Conservation (phyloP, 2,888 invertebrate genomes). For the Scrobipalpa costella region DNA sequence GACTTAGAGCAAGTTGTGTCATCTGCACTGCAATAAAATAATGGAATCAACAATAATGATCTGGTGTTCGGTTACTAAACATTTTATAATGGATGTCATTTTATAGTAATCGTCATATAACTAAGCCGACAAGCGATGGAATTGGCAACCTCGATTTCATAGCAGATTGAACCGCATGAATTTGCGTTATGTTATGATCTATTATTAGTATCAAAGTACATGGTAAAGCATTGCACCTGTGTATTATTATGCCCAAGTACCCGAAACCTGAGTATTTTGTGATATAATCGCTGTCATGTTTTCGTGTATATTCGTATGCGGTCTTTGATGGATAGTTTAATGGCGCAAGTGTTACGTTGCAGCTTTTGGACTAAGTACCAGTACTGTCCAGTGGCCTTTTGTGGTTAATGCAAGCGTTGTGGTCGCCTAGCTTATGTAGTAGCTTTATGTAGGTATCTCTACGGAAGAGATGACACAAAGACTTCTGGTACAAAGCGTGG, state of each 20-base stretch:
- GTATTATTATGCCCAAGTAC: neutral
- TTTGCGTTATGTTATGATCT: neutral
- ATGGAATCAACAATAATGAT: neutral
- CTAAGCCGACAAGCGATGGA: constrained; percentile 1
- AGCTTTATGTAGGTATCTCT: neutral
- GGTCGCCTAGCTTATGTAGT: too few species aligned
- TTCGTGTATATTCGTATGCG: neutral
- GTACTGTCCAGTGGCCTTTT: constrained; percentile 10
- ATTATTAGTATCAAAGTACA: neutral
- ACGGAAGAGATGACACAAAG: neutral
- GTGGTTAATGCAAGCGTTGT: neutral
- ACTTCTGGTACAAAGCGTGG: neutral
- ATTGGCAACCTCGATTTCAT: neutral
- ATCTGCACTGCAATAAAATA: neutral
- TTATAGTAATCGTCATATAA: neutral
- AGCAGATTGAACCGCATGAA: neutral
- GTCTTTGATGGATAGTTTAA: neutral
- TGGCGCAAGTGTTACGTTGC: neutral
- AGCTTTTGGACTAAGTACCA: neutral
- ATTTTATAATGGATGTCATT: neutral
- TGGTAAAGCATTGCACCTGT: constrained; percentile 1
- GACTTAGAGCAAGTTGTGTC: too few species aligned
- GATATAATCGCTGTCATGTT: neutral
- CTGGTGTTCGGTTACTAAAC: neutral
- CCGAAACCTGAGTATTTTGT: neutral